A percentile compares a stretch with the other conserved stretches of the same genome.
These are phyloP conservation scores for Megalopta genalis DNA, from an alignment of 1,140 invertebrate species.

Conservation along the genomic window DNA sequence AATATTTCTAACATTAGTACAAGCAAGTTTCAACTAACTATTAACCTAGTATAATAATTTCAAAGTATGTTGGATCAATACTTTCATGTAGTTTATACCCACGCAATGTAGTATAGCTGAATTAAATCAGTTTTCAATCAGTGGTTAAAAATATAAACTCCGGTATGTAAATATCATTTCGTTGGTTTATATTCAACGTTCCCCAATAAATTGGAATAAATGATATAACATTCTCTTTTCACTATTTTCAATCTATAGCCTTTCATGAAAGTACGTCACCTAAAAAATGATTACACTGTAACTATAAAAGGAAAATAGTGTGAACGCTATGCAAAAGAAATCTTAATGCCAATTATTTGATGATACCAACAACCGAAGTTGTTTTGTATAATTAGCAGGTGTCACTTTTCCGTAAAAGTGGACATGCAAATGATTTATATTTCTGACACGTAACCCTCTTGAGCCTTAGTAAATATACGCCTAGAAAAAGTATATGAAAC, in stretches of 20 bases:
- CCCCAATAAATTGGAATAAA: background rate
- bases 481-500: background rate
- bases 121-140: background rate
- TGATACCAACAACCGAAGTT: background rate
- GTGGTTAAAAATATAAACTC: background rate
- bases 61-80: background rate
- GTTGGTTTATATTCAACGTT: background rate
- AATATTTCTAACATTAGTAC: background rate
- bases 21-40: background rate
- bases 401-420: background rate
- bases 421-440: background rate
- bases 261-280: too few relatives aligned
- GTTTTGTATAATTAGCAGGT: too few relatives aligned
- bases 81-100: background rate
- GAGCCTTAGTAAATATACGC: background rate
- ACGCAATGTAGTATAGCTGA: background rate
- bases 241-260: background rate
- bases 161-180: background rate
- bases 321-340: background rate
- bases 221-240: background rate
- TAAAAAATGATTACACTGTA: background rate
- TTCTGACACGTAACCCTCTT: background rate
- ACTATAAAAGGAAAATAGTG: background rate
- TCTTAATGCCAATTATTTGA: background rate
- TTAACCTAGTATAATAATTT: background rate